phyloP scores from a whole-genome alignment of 2,113 vertebrate genomes.

The Campylomormyrus numenius region DNA sequence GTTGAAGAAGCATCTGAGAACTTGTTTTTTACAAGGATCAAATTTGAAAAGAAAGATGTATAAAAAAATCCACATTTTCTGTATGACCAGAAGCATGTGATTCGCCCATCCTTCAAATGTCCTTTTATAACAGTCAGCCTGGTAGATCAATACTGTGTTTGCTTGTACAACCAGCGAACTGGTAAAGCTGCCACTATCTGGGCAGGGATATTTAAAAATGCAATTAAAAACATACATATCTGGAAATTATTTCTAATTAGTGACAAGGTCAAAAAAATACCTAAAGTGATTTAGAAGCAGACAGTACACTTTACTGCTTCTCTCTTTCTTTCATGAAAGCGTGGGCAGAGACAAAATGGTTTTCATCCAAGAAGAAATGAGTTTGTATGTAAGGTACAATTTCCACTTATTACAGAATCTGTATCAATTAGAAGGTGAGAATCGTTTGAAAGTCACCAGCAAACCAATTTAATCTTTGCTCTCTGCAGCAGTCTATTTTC shows the following conservation, averaged over 20 bases:
- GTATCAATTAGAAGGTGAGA: constrained; percentile 1
- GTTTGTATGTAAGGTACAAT: neutral
- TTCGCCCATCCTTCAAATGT: neutral
- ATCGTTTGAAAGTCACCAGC: neutral
- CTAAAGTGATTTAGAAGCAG: neutral
- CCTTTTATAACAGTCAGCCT: neutral
- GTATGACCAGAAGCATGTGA: neutral
- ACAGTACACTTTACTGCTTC: neutral
- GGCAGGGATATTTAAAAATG: neutral
- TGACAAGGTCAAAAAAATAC: neutral
- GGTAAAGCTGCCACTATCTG: neutral
- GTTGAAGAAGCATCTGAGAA: constrained; percentile 51
- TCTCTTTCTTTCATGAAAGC: neutral
- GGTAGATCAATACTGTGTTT: neutral
- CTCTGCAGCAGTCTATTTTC: neutral
- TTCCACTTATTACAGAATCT: neutral
- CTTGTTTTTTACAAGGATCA: constrained; percentile 54
- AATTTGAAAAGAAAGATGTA: constrained; percentile 52
- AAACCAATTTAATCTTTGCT: neutral
- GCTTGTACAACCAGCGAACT: neutral
- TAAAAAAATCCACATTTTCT: neutral
- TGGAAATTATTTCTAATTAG: neutral
- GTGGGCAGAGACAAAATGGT: neutral
- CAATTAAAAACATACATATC: neutral
- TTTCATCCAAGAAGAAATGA: neutral